Evolutionary conservation across 1,140 invertebrate genomes (phyloP), one percentile per base, ranked within the genome.

Genomic region (Musca domestica): DNA sequence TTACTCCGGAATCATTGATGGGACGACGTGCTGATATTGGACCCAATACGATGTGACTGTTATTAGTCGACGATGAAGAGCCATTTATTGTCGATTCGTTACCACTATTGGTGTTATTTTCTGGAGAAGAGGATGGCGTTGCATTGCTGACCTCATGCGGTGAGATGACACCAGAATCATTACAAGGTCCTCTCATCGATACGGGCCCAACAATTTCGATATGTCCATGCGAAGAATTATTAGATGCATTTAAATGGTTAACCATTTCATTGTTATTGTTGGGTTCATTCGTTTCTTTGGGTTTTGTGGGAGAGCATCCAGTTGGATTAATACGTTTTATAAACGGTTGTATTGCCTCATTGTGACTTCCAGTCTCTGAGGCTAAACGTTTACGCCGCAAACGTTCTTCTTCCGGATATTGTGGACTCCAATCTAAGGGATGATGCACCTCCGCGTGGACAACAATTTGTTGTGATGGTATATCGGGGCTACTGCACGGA

Each of bases 1-100:
- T 58, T 15, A 58, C 15, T n/a, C 54, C 54, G 5, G 54, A 58
- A 30, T 58, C 54, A 58, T 58, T 23, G 5, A 58, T 58, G 15
- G 34, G 34, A 12, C 54, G 25, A 30, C 54, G 54, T n/a, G n/a
- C 15, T 9, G 54, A 58, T 2, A 58, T 27, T 7, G 54, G 54
- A 17, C 54, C 54, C 9, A n/a, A 3, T 5, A 58, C n/a, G 14
- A 25, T 25, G 27, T 58, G 23, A 17, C 12, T 27, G 30, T n/a
- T 30, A 25, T 15, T 58, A 2, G 14, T 9, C 1, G 14, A 30
- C 20, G 48, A 51, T 19, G 48, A 51, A 20, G 17, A 41, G 5
- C 6, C 4, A 51, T 19, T 51, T 19, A 17, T 0, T 20, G 4
- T 51, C 12, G 34, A 9, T 10, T 41, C 48, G 14, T 51, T 51